Evolutionary conservation across 2,113 vertebrate species (phyloP).

Genomic region (Neopipo cinnamomea): DNA sequence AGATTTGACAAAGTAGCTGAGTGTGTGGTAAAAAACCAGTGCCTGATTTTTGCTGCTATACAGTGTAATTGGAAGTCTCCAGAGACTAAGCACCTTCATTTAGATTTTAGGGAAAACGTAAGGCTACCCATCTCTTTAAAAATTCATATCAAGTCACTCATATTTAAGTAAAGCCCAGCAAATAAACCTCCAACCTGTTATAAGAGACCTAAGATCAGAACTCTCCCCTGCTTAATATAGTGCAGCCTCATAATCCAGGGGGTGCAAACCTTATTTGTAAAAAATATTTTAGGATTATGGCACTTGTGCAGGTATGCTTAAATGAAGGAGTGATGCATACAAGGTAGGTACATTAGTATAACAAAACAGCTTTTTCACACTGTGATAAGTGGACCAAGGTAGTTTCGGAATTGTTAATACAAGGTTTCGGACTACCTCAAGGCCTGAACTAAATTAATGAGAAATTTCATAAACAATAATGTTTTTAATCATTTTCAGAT

Average conservation of each 20-base stretch:
- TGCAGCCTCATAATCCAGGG: neutral
- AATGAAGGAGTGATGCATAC: neutral
- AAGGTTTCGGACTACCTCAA: neutral
- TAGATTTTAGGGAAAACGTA: neutral
- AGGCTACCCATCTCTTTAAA: neutral
- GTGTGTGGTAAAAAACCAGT: neutral
- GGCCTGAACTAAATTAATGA: neutral
- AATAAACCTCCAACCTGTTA: neutral
- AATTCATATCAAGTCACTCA: neutral
- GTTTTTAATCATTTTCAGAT: neutral
- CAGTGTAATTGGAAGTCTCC: neutral
- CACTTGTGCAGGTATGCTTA: neutral
- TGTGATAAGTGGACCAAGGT: neutral
- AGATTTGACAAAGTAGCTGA: neutral
- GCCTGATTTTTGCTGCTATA: neutral
- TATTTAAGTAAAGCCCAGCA: neutral
- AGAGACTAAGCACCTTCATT: neutral
- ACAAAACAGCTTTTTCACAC: neutral
- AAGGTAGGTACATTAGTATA: neutral
- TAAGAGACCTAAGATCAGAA: neutral
- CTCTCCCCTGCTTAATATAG: neutral
- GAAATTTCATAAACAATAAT: neutral
- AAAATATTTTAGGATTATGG: neutral
- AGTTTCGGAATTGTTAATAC: neutral
- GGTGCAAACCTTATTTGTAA: neutral